phyloP scores from a whole-genome alignment of 2,888 invertebrate genomes.

The Melanophora roralis region DNA sequence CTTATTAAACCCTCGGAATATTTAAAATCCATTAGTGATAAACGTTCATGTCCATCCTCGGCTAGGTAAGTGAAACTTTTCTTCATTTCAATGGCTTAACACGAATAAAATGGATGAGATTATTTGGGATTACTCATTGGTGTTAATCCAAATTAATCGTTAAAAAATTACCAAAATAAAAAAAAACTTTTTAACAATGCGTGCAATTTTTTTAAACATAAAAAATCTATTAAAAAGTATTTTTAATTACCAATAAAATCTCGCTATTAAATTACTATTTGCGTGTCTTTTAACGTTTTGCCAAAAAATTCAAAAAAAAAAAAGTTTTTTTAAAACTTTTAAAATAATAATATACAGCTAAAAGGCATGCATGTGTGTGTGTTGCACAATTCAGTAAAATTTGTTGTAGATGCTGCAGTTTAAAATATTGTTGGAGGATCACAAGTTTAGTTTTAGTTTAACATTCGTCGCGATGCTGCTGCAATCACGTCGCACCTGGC shows the following conservation, averaged over 20 bases:
- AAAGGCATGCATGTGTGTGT: neutral
- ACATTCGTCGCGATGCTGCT: constrained; percentile 70
- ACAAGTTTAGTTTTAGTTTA: constrained; percentile 69
- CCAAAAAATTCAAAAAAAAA: constrained; percentile 45
- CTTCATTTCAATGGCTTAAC: neutral
- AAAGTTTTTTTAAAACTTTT: neutral
- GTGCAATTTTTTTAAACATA: neutral
- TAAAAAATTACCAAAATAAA: constrained; percentile 14
- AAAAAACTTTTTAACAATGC: constrained; percentile 36
- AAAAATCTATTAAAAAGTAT: constrained; percentile 44
- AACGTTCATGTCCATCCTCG: constrained; percentile 78
- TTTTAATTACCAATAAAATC: constrained; percentile 55
- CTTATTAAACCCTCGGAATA: constrained; percentile 96
- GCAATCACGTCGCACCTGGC: constrained; percentile 72
- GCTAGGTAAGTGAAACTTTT: constrained; percentile 74
- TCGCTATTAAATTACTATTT: constrained; percentile 39
- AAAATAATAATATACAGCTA: constrained; percentile 13
- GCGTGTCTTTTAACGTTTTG: constrained; percentile 44
- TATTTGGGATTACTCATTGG: constrained; percentile 45
- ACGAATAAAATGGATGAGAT: neutral
- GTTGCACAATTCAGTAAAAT: constrained; percentile 3
- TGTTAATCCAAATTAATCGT: constrained; percentile 53
- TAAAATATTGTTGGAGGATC: constrained; percentile 50
- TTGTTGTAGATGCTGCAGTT: constrained; percentile 20
- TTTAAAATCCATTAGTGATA: constrained; percentile 87